Percentiles rank a stretch among this genome's conserved stretches.
These are phyloP conservation scores for Epinephelus awoara DNA, from an alignment of 2,797 vertebrate genomes.

Conservation along the genomic window DNA sequence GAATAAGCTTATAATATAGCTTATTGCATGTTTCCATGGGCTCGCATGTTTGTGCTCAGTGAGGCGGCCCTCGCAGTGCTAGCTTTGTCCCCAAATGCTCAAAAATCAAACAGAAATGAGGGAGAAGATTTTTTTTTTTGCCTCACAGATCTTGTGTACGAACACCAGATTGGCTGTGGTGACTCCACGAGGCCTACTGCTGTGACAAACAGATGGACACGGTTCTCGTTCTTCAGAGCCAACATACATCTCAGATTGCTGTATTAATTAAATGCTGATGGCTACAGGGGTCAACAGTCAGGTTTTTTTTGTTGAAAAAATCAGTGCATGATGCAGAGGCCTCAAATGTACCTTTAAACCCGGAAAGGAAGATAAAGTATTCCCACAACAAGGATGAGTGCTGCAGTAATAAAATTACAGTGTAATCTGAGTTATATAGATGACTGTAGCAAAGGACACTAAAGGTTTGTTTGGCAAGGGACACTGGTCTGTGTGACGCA, in stretches of 20 bases:
- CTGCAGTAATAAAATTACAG: slow-evolving; percentile 30
- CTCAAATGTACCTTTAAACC: slow-evolving; percentile 20
- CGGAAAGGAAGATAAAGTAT: neutral
- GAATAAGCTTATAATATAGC: slow-evolving; percentile 30
- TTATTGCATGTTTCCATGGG: slow-evolving; percentile 24
- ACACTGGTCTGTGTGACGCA: slow-evolving; percentile 48
- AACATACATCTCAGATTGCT: slow-evolving; percentile 30
- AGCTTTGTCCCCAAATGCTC: slow-evolving; percentile 32
- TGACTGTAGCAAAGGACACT: slow-evolving; percentile 25
- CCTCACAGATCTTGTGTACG: slow-evolving; percentile 20
- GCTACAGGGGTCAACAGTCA: slow-evolving; percentile 29
- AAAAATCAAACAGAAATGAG: slow-evolving; percentile 20
- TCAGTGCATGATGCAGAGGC: slow-evolving; percentile 21
- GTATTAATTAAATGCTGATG: slow-evolving; percentile 57
- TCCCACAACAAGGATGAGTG: slow-evolving; percentile 7
- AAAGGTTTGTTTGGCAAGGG: slow-evolving; percentile 34
- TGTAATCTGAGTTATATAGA: slow-evolving; percentile 48
- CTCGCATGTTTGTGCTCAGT: slow-evolving; percentile 35
- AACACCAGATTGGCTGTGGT: slow-evolving; percentile 53
- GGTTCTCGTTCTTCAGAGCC: slow-evolving; percentile 29
- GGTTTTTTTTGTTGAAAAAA: neutral
- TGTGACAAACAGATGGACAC: slow-evolving; percentile 68
- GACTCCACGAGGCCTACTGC: slow-evolving; percentile 45
- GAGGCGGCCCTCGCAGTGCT: neutral
- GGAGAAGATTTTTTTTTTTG: slow-evolving; percentile 24